Base-by-base conservation (phyloP, 2,797 vertebrate genomes). In the Hippoglossus hippoglossus region DNA sequence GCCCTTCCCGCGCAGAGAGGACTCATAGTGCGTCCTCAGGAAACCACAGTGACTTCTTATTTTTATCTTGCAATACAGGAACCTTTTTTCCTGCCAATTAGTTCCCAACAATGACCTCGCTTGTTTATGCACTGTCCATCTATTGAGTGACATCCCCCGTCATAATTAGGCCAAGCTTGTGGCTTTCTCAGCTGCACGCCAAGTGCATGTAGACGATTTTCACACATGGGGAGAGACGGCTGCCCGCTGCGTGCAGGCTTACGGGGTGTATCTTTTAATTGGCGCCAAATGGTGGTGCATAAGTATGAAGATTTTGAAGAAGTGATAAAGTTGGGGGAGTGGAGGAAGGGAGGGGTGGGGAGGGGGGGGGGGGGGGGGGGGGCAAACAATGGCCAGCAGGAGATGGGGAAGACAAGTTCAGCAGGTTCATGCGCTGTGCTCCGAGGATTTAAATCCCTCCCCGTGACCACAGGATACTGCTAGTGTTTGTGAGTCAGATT, bases 381-480 rank as follows among this genome's bases (percentile, higher is more conserved):
- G 66, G 78, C 64, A 75, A 80, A 87, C 87, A 91, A 92, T 89
- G 90, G 77, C 75, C 87, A 89, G 91, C 86, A 86, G 83, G 85
- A 91, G 87, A 79, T 67, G 44, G 63, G 84, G 87, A 88, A 89
- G 91, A 90, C 90, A 87, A 93, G 94, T 95, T 94, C 94, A 94
- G 76, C 85, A 91, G 89, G 94, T 95, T 94, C 91, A 90, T 79
- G 80, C 61, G 81, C 90, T 87, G 79, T 70, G 86, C 89, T 84
- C 67, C 8, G 77, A 90, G 88, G 88, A 88, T 83, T 93, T 82
- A 91, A 89, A 90, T 90, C 93, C 92, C 94, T 92, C 94, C 94
- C 92, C 86, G 90, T 93, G 91, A 95, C 94, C 93, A 91, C 94
- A 94, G 92, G 89, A 93, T 90, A 94, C 91, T 87, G 90, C 88